Percentiles rank a stretch among this genome's conserved stretches.
Conservation (phyloP, 2,113 vertebrate species). For the Aleadryas rufinucha region DNA sequence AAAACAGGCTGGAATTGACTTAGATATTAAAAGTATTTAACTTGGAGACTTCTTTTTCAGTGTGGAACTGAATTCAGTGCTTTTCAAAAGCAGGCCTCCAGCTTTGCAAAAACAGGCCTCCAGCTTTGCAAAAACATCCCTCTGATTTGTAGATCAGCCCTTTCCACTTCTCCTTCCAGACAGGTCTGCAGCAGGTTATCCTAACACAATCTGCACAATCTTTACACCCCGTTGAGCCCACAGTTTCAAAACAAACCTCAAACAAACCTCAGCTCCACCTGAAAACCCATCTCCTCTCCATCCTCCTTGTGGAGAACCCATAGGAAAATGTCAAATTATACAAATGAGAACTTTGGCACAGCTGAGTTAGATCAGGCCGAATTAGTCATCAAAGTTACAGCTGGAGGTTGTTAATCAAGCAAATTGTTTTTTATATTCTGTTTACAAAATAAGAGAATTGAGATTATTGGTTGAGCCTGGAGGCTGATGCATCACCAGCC, state of each 20-base stretch:
- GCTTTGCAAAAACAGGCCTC: not conserved
- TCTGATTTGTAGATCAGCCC: not conserved
- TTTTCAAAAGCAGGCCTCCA: not conserved
- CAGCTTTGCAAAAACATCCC: not conserved
- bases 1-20: not conserved
- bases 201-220: not conserved
- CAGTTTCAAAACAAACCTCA: slow-evolving; percentile 5
- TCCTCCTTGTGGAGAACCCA: not conserved
- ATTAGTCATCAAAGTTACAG: slow-evolving; percentile 23
- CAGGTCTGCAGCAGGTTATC: not conserved
- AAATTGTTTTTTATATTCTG: slow-evolving; percentile 3
- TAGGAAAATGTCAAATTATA: not conserved
- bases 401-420: slow-evolving; percentile 12
- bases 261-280: not conserved
- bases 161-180: not conserved
- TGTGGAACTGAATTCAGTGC: not conserved
- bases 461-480: not conserved
- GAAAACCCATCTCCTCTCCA: not conserved
- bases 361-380: not conserved
- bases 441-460: slow-evolving; percentile 30
- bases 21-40: not conserved
- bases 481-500: not conserved
- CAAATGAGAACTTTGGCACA: not conserved
- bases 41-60: not conserved
- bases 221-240: not conserved